Conservation (phyloP, 2,113 vertebrate species). For the Hippolais icterina region DNA sequence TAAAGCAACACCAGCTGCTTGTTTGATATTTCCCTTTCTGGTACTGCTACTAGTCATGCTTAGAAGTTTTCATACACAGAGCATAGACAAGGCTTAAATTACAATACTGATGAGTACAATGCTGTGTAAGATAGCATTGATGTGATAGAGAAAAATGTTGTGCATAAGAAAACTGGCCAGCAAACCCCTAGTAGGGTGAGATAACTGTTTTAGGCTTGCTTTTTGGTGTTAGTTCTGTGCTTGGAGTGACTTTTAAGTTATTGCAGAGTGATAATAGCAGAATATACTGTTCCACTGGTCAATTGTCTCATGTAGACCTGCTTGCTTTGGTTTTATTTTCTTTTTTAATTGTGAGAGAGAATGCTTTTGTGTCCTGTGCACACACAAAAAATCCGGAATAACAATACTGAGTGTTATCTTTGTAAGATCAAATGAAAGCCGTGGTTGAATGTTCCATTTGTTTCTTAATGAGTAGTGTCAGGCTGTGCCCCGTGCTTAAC, state of each 20-base stretch:
- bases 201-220: background rate
- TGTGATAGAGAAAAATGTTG: background rate
- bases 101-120: background rate
- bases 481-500: conserved; percentile 45
- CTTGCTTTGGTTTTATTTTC: background rate
- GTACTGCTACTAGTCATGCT: background rate
- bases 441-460: conserved; percentile 52
- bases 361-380: conserved; percentile 10
- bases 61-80: background rate
- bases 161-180: background rate
- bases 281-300: background rate
- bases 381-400: background rate
- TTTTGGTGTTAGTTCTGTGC: background rate
- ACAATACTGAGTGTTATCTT: conserved; percentile 27
- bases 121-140: background rate
- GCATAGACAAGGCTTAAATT: background rate
- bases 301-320: background rate
- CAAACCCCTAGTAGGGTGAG: background rate
- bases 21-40: background rate
- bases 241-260: background rate
- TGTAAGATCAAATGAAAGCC: conserved; percentile 45
- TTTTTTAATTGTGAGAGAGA: background rate
- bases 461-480: conserved; percentile 61
- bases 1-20: background rate
- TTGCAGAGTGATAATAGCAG: background rate